These are phyloP conservation scores for Paraescarpia echinospica DNA, from an alignment of 1,140 invertebrate species.

Conservation along the genomic window DNA sequence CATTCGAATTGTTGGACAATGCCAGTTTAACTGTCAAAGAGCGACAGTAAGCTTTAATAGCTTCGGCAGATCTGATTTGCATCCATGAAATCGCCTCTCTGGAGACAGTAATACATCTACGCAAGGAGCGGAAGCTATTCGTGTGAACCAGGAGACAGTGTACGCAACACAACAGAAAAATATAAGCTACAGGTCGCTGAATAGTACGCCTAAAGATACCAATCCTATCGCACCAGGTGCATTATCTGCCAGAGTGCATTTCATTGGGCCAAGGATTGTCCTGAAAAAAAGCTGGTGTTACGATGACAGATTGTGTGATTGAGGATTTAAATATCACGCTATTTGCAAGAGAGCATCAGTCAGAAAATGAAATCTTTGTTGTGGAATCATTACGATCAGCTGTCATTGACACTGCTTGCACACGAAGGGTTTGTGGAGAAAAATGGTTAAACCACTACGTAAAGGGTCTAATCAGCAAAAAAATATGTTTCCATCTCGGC, in stretches of 20 bases:
- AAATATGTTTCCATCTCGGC: neutral
- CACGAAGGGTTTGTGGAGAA: constrained; percentile 22
- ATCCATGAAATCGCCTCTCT: no score
- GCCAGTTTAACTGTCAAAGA: constrained; percentile 25
- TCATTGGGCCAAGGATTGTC: constrained; percentile 24
- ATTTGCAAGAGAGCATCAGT: constrained; percentile 19
- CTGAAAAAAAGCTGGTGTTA: neutral
- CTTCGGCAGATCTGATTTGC: constrained; percentile 10
- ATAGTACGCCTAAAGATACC: neutral
- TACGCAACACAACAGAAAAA: no score
- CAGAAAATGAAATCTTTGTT: constrained; percentile 23
- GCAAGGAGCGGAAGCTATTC: no score
- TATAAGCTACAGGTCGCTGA: neutral
- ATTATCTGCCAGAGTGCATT: constrained; percentile 9
- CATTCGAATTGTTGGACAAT: constrained; percentile 33
- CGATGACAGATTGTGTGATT: neutral
- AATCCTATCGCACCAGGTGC: constrained; percentile 13
- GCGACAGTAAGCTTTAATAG: constrained; percentile 31
- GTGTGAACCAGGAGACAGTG: no score
- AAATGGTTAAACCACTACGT: constrained; percentile 19
- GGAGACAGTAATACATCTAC: neutral
- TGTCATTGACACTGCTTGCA: constrained; percentile 31
- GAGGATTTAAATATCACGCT: constrained; percentile 31
- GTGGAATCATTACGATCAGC: constrained; percentile 29
- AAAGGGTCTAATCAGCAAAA: neutral